These are phyloP conservation scores for Malurus elegans DNA, from an alignment of 2,113 vertebrate genomes.

Conservation along the genomic window DNA sequence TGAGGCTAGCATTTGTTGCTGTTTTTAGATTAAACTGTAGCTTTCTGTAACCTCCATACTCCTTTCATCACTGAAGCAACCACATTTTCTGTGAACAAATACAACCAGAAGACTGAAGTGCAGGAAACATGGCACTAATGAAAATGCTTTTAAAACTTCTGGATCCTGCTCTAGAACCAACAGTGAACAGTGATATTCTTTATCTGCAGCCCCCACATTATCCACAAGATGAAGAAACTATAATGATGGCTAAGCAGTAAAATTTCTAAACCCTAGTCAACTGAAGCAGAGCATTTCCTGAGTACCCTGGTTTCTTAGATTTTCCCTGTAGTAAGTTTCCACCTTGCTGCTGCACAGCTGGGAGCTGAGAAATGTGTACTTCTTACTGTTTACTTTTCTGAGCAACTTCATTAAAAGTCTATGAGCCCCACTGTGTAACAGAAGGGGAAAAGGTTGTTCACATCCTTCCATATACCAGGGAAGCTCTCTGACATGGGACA, in stretches of 20 bases:
- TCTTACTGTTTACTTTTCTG: conserved; percentile 33
- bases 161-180: background rate
- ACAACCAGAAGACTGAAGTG: background rate
- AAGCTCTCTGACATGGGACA: conserved; percentile 25
- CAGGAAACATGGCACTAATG: background rate
- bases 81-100: background rate
- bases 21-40: background rate
- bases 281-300: background rate
- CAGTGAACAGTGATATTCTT: background rate
- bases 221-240: background rate
- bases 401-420: conserved; percentile 33
- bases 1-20: background rate
- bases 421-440: conserved; percentile 34
- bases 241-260: background rate
- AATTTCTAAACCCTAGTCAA: background rate
- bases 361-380: conserved; percentile 15
- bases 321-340: conserved; percentile 4
- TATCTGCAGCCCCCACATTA: background rate
- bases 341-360: background rate
- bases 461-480: conserved; percentile 4
- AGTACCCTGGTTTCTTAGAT: background rate
- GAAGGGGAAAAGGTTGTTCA: conserved; percentile 38
- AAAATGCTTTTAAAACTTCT: background rate
- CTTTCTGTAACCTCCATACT: background rate
- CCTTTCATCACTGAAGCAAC: background rate